Percentiles rank a stretch among this genome's conserved stretches.
Conservation (phyloP, 2,113 vertebrate genomes). For the Xiphophorus hellerii region DNA sequence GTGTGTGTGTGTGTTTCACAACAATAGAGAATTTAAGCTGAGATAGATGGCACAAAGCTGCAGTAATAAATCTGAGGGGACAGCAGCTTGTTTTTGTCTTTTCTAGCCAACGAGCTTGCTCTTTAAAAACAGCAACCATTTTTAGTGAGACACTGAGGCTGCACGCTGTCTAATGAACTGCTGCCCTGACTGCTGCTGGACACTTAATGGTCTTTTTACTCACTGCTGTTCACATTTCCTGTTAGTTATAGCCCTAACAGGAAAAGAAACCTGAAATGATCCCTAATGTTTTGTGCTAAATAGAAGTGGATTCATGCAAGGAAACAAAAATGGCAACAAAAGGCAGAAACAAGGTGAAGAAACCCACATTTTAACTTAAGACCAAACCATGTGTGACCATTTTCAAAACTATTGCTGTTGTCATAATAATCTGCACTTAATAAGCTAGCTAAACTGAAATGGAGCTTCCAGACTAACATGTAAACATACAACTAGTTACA, state of each 20-base stretch:
- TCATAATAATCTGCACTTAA: neutral
- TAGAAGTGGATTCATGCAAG: neutral
- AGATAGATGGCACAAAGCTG: conserved; percentile 49
- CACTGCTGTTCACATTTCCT: neutral
- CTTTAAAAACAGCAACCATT: conserved; percentile 33
- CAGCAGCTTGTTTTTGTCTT: conserved; percentile 35
- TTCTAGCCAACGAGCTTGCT: conserved; percentile 30
- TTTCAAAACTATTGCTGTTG: neutral
- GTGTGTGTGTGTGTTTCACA: conserved; percentile 35
- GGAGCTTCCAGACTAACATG: too few relatives aligned
- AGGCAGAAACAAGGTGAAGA: too few relatives aligned
- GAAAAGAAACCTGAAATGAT: neutral
- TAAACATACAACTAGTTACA: too few relatives aligned
- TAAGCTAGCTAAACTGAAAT: neutral
- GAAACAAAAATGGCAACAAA: neutral
- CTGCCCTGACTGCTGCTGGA: neutral
- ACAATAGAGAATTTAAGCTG: conserved; percentile 47
- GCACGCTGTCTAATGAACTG: conserved; percentile 32
- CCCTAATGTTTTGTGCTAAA: neutral
- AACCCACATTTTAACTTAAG: too few relatives aligned
- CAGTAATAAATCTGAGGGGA: conserved; percentile 51
- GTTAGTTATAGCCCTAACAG: neutral
- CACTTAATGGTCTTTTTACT: conserved; percentile 8
- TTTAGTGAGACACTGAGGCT: conserved; percentile 13
- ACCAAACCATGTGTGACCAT: neutral